Evolutionary conservation across 2,888 invertebrate genomes (phyloP), one percentile per base, ranked within the genome.

Genomic region (Brachyptera putata): DNA sequence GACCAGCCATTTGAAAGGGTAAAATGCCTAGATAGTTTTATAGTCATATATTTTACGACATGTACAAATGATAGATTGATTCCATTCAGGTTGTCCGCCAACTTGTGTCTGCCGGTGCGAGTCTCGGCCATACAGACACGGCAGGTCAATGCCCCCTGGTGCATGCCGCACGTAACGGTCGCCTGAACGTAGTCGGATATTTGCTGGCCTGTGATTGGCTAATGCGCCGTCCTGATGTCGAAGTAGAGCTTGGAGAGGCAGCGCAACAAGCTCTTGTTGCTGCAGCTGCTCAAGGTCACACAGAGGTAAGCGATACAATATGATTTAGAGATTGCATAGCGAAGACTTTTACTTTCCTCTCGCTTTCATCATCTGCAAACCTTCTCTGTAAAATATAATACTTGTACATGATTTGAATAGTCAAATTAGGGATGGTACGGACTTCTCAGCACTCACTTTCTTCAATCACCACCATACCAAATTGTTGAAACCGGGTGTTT

Each of bases 121-220:
- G 85, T 16, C 76, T 91, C 13, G 89, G 90, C 5, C 87, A 89
- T 67, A 83, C 85, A 0, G 91, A 91, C 70, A 89, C 89, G 57
- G 85, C 89, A 0, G 90, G 90, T 61, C 85, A 88, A 67, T 91
- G 93, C 68, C 88, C 95, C 1, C 75, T 95, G 61, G 91, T 95
- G 0, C 94, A 95, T 73, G 95, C 95, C 1, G 92, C 95, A 0
- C 84, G 90, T 67, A 88, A 88, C 69, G 95, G 95, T 0, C 89
- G 90, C 69, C 76, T 92, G 37, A 89, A 91, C 64, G 89, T 95
- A 1, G 90, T 95, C 0, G 89, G 89, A 37, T 92, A 93, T 71
- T 79, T 96, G 21, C 77, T 95, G 22, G 91, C 93, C 18, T 93
- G 91, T 71, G 89, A 93, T 67, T 91, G 95, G 86, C 80, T 86